Base-by-base conservation (phyloP, 2,113 vertebrate species). In the Raja brachyura region DNA sequence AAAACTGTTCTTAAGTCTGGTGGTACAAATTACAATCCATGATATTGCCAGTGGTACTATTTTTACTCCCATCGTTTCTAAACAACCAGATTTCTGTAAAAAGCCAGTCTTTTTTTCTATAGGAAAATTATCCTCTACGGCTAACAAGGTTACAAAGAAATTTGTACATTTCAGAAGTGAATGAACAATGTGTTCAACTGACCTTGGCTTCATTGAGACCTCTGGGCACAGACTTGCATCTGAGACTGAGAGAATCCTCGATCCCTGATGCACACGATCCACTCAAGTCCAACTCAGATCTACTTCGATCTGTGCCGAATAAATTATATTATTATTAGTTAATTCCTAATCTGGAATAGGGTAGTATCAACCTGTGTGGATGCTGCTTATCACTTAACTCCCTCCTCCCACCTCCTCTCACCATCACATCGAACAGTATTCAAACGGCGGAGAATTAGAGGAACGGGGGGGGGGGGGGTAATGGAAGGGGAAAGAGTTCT, bases 161-260 rank as follows among this genome's bases (percentile, higher is more conserved):
- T 85, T 85, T 54, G 25, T 25, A 85, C 22, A 85, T 48, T 81
- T 81, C 20, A 81, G 5, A 31, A 54, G 4, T 85, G 31, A 73
- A 92, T 33, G 18, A 73, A 25, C 48, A 8, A 70, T 54, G 33
- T 92, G 9, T 92, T 92, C 90, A 78, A 96, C 97, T 96, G 95
- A 97, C 97, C 96, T 95, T 63, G 6, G 97, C 95, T 93, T 97
- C 96, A 39, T 98, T 97, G 93, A 99, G 96, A 93, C 94, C 94
- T 86, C 97, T 98, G n/a, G 98, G 97, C 63, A 99, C 97, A 33
- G 98, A 99, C 88, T 94, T 98, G 95, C 97, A 98, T 93, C 97
- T 97, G 93, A 96, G 81, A 73, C 96, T 97, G 94, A 96, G 75
- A 81, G 95, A 94, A 13, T 98, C 97, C 0, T 97, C 97, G 88